Base-by-base conservation (phyloP, 2,797 vertebrate genomes). In the Rhinogobio ventralis region DNA sequence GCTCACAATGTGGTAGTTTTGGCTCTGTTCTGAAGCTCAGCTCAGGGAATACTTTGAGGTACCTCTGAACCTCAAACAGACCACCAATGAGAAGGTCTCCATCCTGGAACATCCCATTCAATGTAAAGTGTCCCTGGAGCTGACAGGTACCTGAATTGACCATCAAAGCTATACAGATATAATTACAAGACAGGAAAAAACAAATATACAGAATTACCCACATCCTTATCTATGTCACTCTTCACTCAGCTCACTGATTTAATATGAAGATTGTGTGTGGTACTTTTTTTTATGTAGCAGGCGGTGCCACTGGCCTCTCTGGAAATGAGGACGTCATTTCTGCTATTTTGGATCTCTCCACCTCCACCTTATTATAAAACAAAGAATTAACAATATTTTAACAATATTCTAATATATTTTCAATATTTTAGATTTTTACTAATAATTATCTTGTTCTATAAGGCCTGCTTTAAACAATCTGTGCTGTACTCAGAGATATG, bases 21-120 rank as follows among this genome's bases (percentile, higher is more conserved):
- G 93, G 94, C 77, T 94, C 82, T 8, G 91, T 92, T 19, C 86
- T 92, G 62, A 93, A 95, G 7, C 89, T 90, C 62, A 89, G 68
- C 39, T 94, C 90, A 30, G 93, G 91, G 28, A 91, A 92, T 6
- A 90, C 68, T 25, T 93, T 92, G 36, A 88, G 89, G 69, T 91
- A 92, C 20, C 49, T 75, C 76, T 94, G 92, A 10, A 94, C 79
- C 30, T 91, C 88, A 80, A 94, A 95, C 15, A 93, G 55, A 7
- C 94, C 94, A 49, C 93, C 93, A 1, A 95, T 82, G 66, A 94
- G 69, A 67, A 94, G 81, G 83, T 95, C 93, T 77, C 94, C 94
- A 53, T 86, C 23, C 73, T 88, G 91, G 72, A 88, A 87, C 89
- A 94, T 91, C 60, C 89, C 86, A 39, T 83, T 89, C 30, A 91